Evolutionary conservation across 2,797 vertebrate species (phyloP).

Genomic region (Holocentrus rufus): DNA sequence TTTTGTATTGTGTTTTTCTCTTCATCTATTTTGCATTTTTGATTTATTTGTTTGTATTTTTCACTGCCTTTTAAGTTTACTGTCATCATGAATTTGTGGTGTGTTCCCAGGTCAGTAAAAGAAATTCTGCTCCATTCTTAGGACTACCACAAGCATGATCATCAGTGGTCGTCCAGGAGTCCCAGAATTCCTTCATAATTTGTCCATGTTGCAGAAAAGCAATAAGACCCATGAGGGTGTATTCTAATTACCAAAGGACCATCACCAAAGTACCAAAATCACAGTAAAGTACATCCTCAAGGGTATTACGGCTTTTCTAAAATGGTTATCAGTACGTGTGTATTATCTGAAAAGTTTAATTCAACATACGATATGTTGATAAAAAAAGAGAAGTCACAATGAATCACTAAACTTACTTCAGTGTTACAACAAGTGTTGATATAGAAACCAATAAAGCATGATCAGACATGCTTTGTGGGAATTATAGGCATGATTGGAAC

Average conservation of each 20-base stretch:
- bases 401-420: not conserved
- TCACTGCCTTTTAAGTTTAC: constrained; percentile 32
- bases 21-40: constrained; percentile 30
- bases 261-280: not conserved
- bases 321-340: constrained; percentile 4
- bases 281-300: constrained; percentile 1
- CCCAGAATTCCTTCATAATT: constrained; percentile 14
- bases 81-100: constrained; percentile 49
- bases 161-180: constrained; percentile 36
- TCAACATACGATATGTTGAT: not conserved
- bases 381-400: too few species aligned
- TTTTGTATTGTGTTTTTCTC: constrained; percentile 46
- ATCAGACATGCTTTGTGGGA: not conserved
- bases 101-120: constrained; percentile 61
- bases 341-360: not conserved
- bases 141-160: constrained; percentile 47
- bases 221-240: constrained; percentile 8
- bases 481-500: not conserved
- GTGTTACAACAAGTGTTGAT: not conserved
- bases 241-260: constrained; percentile 36
- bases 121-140: constrained; percentile 29
- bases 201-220: constrained; percentile 38
- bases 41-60: constrained; percentile 28
- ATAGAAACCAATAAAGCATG: constrained; percentile 1
- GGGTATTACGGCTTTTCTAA: constrained; percentile 6